Conservation (phyloP, 2,113 vertebrate genomes). For the Salvelinus namaycush region DNA sequence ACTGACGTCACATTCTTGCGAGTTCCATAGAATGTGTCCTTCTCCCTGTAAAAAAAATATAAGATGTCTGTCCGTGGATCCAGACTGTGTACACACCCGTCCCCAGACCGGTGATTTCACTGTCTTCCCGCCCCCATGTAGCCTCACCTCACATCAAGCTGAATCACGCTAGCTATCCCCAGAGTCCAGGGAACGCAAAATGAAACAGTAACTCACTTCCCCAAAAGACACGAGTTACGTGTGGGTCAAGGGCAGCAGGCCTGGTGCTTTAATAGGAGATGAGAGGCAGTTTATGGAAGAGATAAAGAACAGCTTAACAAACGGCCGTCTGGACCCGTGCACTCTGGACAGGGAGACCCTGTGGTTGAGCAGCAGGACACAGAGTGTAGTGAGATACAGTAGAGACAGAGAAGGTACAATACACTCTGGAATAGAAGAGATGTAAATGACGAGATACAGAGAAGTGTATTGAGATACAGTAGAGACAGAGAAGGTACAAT, state of each 20-base stretch:
- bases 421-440: neutral
- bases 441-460: neutral
- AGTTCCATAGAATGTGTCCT: no score
- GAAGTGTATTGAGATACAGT: constrained; percentile 51
- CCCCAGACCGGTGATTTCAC: neutral
- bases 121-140: neutral
- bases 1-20: no score
- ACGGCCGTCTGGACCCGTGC: constrained; percentile 62
- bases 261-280: constrained; percentile 68
- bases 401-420: constrained; percentile 51
- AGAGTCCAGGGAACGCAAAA: constrained; percentile 60
- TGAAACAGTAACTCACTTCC: constrained; percentile 70
- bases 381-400: constrained; percentile 59
- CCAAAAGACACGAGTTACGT: constrained; percentile 70
- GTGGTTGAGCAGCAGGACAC: constrained; percentile 56
- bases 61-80: no score
- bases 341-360: constrained; percentile 55
- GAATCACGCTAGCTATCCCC: constrained; percentile 24
- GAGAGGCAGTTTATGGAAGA: constrained; percentile 70
- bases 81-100: no score
- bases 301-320: constrained; percentile 74
- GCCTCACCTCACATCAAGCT: neutral
- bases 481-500: constrained; percentile 51
- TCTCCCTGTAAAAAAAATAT: no score
- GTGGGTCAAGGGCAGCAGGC: constrained; percentile 72